Evolutionary conservation across 2,888 invertebrate species (phyloP).

Genomic region (Dicyrtoma fusca): DNA sequence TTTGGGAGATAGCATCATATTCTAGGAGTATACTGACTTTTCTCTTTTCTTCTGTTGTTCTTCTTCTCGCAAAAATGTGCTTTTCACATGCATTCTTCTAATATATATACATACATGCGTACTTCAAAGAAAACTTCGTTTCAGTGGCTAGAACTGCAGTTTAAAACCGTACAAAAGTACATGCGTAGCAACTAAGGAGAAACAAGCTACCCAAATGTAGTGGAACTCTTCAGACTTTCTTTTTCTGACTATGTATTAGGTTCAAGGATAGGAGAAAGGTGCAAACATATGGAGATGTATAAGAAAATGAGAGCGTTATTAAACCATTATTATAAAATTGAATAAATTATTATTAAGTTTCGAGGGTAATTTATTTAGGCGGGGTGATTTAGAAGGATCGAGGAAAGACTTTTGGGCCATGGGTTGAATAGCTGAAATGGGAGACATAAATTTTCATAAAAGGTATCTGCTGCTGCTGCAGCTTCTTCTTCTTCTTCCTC

Average conservation of each 20-base stretch:
- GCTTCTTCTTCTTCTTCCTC: not conserved
- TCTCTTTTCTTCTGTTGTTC: not conserved
- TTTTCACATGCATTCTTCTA: too few relatives aligned
- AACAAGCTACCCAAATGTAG: too few relatives aligned
- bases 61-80: not conserved
- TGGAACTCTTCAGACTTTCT: too few relatives aligned
- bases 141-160: too few relatives aligned
- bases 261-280: too few relatives aligned
- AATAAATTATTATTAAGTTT: constrained; percentile 39
- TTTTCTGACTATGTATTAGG: too few relatives aligned
- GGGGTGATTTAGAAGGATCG: constrained; percentile 27
- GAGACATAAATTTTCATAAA: constrained; percentile 38
- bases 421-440: constrained; percentile 35
- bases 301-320: constrained; percentile 25
- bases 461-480: constrained; percentile 15
- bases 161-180: too few relatives aligned
- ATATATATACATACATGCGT: too few relatives aligned
- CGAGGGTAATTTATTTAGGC: constrained; percentile 33
- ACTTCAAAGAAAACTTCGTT: too few relatives aligned
- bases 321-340: constrained; percentile 37
- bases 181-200: too few relatives aligned
- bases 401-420: constrained; percentile 23
- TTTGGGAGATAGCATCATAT: constrained; percentile 16
- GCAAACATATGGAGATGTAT: constrained; percentile 6
- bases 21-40: constrained; percentile 1